Conservation (phyloP, 2,888 invertebrate genomes). For the Julus scanicus region DNA sequence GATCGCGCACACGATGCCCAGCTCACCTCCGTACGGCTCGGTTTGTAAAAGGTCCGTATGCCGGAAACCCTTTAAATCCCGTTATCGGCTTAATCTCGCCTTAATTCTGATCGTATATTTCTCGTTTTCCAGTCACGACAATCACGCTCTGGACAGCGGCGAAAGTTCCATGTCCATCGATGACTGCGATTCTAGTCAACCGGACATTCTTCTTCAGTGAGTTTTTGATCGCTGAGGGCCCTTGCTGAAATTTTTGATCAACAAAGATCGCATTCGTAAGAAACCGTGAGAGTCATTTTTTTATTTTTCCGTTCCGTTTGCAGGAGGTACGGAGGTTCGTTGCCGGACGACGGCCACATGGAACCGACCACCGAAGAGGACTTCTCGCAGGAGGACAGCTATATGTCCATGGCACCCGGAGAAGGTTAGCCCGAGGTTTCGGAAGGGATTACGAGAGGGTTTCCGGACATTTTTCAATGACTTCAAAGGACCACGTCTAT, state of each 20-base stretch:
- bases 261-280: too few relatives aligned
- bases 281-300: too few relatives aligned
- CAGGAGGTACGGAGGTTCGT: slow-evolving; percentile 45
- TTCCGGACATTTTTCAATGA: too few relatives aligned
- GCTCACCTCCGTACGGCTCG: slow-evolving; percentile 67
- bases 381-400: not conserved
- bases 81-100: too few relatives aligned
- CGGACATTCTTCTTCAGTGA: slow-evolving; percentile 15
- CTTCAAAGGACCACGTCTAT: too few relatives aligned
- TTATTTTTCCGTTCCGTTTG: too few relatives aligned
- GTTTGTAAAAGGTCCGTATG: not conserved
- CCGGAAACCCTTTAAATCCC: too few relatives aligned
- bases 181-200: slow-evolving; percentile 68
- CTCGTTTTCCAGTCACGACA: not conserved
- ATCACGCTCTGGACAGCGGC: slow-evolving; percentile 64
- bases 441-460: too few relatives aligned
- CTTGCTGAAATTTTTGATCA: too few relatives aligned
- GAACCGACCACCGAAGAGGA: not conserved
- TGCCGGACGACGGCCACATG: slow-evolving; percentile 8
- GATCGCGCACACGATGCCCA: slow-evolving; percentile 69
- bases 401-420: slow-evolving; percentile 51
- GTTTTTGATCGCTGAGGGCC: too few relatives aligned
- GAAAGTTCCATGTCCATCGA: slow-evolving; percentile 76
- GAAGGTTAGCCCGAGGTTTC: too few relatives aligned
- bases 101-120: not conserved